Conservation (phyloP, 2,888 invertebrate species). For the Andrena haemorrhoa region DNA sequence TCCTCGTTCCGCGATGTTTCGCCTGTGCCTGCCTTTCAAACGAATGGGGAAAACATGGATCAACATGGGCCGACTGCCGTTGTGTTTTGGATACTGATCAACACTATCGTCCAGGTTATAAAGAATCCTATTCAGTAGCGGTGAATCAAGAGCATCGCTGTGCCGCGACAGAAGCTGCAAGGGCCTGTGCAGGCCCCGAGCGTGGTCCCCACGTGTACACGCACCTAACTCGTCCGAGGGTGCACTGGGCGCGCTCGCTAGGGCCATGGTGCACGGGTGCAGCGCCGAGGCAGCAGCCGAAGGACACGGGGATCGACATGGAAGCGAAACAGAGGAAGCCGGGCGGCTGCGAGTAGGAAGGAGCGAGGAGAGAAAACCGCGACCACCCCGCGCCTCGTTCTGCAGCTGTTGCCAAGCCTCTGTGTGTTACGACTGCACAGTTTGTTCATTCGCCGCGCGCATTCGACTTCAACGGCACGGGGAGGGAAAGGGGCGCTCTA, state of each 20-base stretch:
- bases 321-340: conserved; percentile 33
- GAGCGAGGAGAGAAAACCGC: conserved; percentile 66
- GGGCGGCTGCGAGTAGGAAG: neutral
- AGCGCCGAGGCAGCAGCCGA: neutral
- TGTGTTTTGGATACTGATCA: neutral
- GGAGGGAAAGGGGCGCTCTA: conserved; percentile 70
- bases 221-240: neutral
- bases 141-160: too few relatives aligned
- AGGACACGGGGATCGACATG: conserved; percentile 1
- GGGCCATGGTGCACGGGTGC: neutral
- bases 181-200: too few relatives aligned
- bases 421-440: conserved; percentile 77
- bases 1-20: neutral
- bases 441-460: conserved; percentile 77
- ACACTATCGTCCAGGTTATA: neutral
- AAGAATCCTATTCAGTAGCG: too few relatives aligned
- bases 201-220: too few relatives aligned
- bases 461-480: neutral
- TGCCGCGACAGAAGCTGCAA: too few relatives aligned
- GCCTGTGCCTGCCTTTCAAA: neutral
- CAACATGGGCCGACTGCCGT: neutral
- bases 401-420: conserved; percentile 77
- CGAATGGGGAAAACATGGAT: neutral
- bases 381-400: conserved; percentile 61
- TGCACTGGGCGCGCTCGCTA: neutral